Percentiles rank a stretch among this genome's conserved stretches.
These are phyloP conservation scores for Stegana nigrithorax DNA, from an alignment of 2,888 invertebrate genomes.

Conservation along the genomic window DNA sequence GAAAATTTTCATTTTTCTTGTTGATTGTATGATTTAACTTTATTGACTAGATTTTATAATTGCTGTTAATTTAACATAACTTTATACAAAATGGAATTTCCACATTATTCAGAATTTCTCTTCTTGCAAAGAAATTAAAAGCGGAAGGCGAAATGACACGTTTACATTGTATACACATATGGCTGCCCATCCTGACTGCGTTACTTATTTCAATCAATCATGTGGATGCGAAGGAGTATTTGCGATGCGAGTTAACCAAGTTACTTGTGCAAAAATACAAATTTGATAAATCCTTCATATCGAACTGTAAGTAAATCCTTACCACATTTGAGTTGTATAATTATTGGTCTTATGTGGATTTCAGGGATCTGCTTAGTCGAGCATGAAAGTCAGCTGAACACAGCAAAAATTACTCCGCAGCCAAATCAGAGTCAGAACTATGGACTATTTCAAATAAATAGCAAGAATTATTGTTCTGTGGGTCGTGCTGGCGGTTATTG, in stretches of 20 bases:
- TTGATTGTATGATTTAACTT: no score
- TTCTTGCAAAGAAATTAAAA: no score
- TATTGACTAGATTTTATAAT: no score
- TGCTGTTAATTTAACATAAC: no score
- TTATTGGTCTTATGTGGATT: not conserved
- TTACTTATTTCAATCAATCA: no score
- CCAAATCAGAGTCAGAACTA: constrained; percentile 74
- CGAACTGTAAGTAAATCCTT: constrained; percentile 60
- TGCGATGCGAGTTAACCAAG: constrained; percentile 59
- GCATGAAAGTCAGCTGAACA: constrained; percentile 75
- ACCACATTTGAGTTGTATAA: no score
- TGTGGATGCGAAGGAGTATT: constrained; percentile 47
- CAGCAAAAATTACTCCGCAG: constrained; percentile 72
- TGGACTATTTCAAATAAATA: constrained; percentile 78
- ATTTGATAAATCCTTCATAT: constrained; percentile 57
- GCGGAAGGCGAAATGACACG: no score
- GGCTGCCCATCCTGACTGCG: no score
- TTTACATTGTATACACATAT: no score
- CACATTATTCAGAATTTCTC: no score
- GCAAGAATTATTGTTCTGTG: constrained; percentile 77
- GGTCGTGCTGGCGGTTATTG: constrained; percentile 77
- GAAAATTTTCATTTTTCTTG: no score
- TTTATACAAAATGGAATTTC: no score
- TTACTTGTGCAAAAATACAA: constrained; percentile 54
- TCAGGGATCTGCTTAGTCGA: constrained; percentile 69